phyloP scores from a whole-genome alignment of 1,140 invertebrate species.

The Hycleus cichorii region DNA sequence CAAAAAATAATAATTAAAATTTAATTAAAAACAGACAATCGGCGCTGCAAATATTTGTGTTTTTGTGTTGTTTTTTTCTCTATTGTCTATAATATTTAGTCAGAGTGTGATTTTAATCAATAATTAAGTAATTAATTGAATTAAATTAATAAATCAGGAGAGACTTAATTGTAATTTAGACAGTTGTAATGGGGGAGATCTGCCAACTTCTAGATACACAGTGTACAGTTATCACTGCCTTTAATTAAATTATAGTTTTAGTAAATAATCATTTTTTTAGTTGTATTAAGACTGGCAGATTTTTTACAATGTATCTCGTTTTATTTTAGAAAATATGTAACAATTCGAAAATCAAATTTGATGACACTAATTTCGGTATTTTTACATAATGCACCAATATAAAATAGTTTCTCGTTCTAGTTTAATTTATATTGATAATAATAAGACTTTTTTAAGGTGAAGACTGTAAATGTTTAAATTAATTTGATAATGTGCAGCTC shows the following conservation, averaged over 20 bases:
- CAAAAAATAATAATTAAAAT: slow-evolving; percentile 12
- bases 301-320: not conserved
- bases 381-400: not conserved
- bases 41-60: slow-evolving; percentile 28
- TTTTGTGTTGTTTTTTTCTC: slow-evolving; percentile 31
- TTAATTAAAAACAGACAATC: slow-evolving; percentile 27
- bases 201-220: slow-evolving; percentile 24
- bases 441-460: slow-evolving; percentile 13
- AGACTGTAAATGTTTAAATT: slow-evolving; percentile 19
- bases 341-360: not conserved
- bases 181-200: slow-evolving; percentile 21
- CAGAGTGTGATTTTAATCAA: slow-evolving; percentile 31
- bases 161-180: slow-evolving; percentile 8
- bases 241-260: slow-evolving; percentile 16
- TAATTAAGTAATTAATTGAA: slow-evolving; percentile 10
- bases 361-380: not conserved
- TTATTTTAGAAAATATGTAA: not conserved
- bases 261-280: slow-evolving; percentile 22
- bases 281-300: slow-evolving; percentile 34
- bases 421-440: not conserved
- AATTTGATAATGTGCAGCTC: slow-evolving; percentile 14
- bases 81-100: slow-evolving; percentile 29
- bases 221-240: slow-evolving; percentile 36
- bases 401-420: not conserved
- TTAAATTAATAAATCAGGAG: not conserved